Percentiles rank a stretch among this genome's conserved stretches.
These are phyloP conservation scores for Prorops nasuta DNA, from an alignment of 1,140 invertebrate genomes.

Conservation along the genomic window DNA sequence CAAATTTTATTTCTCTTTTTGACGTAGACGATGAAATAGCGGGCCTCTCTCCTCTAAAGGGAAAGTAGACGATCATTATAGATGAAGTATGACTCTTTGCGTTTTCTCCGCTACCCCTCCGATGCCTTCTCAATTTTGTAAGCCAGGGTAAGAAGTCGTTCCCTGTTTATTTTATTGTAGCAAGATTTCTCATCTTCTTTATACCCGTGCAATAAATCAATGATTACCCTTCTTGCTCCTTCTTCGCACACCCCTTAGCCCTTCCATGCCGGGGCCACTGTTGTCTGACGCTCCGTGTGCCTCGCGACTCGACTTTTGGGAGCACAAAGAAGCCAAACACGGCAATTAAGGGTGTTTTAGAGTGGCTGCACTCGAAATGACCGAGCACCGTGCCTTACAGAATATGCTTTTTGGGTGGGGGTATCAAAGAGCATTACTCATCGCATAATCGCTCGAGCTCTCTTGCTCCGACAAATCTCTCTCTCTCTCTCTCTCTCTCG, in stretches of 20 bases:
- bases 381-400: conserved; percentile 25
- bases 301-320: conserved; percentile 1
- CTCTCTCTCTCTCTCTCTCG: conserved; percentile 17
- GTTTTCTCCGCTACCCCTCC: conserved; percentile 19
- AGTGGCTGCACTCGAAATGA: conserved; percentile 51
- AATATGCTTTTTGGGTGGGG: conserved; percentile 35
- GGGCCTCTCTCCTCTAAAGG: background rate
- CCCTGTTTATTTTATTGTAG: conserved; percentile 11
- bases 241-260: conserved; percentile 15
- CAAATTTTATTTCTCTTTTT: too few relatives aligned
- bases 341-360: conserved; percentile 59
- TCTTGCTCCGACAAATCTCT: conserved; percentile 22
- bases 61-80: conserved; percentile 26
- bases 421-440: conserved; percentile 60
- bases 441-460: conserved; percentile 50
- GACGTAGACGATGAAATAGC: conserved; percentile 5
- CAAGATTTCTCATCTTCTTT: too few relatives aligned
- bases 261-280: too few relatives aligned
- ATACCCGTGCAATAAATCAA: conserved; percentile 50
- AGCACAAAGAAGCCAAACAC: conserved; percentile 38
- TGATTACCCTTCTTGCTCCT: too few relatives aligned
- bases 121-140: too few relatives aligned
- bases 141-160: too few relatives aligned
- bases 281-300: conserved; percentile 12
- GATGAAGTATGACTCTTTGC: conserved; percentile 24